phyloP scores from a whole-genome alignment of 2,113 vertebrate species.

The Oceanites oceanicus region DNA sequence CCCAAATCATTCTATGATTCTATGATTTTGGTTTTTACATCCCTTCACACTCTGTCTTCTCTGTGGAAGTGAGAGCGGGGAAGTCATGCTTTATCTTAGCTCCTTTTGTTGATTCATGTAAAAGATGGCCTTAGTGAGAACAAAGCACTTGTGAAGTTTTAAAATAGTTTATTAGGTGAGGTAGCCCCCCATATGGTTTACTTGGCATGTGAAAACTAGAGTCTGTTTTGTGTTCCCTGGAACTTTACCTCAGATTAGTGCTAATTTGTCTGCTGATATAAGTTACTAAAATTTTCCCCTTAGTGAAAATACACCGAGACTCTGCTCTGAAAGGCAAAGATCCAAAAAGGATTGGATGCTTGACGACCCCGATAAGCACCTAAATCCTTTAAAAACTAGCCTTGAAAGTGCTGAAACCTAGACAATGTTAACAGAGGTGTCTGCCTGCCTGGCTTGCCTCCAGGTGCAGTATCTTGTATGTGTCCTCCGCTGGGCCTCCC shows the following conservation, averaged over 20 bases:
- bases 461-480: neutral
- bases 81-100: neutral
- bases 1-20: too few relatives aligned
- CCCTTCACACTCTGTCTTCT: fast-evolving
- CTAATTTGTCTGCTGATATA: neutral
- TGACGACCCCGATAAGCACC: neutral
- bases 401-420: neutral
- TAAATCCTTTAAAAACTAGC: neutral
- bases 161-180: neutral
- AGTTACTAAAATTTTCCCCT: neutral
- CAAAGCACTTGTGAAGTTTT: neutral
- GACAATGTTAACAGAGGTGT: neutral
- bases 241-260: neutral
- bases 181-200: neutral
- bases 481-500: neutral
- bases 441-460: neutral
- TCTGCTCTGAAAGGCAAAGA: neutral
- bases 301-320: neutral
- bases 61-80: neutral
- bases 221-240: neutral
- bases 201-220: neutral
- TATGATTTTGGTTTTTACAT: neutral
- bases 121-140: neutral
- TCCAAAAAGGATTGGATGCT: neutral
- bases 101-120: neutral